Percentiles rank a stretch among this genome's conserved stretches.
Conservation (phyloP, 2,797 vertebrate species). For the Denticeps clupeoides region DNA sequence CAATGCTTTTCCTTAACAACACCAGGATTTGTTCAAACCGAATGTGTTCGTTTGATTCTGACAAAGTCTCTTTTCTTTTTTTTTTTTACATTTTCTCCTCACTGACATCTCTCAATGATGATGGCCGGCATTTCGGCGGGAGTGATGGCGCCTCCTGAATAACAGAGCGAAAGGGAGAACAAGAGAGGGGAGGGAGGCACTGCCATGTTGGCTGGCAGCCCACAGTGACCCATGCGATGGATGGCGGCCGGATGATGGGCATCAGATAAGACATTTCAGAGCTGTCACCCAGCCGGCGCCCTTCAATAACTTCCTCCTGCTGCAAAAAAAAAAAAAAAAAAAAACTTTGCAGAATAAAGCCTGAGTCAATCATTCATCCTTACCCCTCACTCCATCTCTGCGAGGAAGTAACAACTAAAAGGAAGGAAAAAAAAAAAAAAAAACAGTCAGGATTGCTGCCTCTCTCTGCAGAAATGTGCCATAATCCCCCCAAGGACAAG, state of each 20-base stretch:
- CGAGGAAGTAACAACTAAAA: conserved; percentile 55
- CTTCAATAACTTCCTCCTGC: conserved; percentile 56
- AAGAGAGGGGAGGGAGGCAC: not conserved
- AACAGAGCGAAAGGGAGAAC: not conserved
- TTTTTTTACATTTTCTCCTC: no score
- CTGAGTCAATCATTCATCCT: conserved; percentile 53
- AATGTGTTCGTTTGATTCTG: no score
- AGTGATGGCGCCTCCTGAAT: no score
- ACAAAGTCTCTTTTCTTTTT: conserved; percentile 16
- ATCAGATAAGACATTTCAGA: conserved; percentile 34
- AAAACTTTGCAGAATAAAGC: conserved; percentile 41
- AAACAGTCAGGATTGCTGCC: conserved; percentile 51
- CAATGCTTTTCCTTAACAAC: no score
- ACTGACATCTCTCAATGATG: no score
- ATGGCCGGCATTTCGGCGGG: no score
- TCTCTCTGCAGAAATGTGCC: conserved; percentile 28
- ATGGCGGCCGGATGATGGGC: conserved; percentile 30
- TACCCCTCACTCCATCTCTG: conserved; percentile 37
- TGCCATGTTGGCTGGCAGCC: not conserved
- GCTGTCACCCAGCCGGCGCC: conserved; percentile 44
- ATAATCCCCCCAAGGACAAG: conserved; percentile 15
- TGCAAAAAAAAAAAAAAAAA: conserved; percentile 29
- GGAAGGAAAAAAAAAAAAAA: conserved; percentile 54
- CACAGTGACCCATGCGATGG: not conserved
- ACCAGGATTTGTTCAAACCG: no score